Conservation (phyloP, 2,797 vertebrate genomes). For the Pipistrellus pipistrellus region DNA sequence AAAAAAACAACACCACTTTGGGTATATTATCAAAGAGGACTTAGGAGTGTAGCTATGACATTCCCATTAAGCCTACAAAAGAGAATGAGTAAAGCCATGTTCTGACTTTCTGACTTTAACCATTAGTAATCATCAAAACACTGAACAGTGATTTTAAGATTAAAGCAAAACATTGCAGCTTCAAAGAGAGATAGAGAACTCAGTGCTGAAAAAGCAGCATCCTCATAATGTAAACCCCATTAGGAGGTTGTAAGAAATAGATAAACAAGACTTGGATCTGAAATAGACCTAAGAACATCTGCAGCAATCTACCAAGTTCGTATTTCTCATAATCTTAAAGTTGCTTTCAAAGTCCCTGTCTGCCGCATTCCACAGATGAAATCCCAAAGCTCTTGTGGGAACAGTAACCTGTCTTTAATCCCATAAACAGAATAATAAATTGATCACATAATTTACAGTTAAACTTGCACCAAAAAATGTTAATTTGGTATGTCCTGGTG, state of each 20-base stretch:
- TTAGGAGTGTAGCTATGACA: conserved; percentile 55
- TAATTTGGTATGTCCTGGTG: background rate
- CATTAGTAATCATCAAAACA: conserved; percentile 73
- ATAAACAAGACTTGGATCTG: conserved; percentile 58
- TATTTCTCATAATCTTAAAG: background rate
- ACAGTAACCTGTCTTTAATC: background rate
- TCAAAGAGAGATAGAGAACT: conserved; percentile 74
- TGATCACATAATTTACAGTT: background rate
- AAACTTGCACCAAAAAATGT: background rate
- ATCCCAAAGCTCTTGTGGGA: background rate
- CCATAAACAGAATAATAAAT: background rate
- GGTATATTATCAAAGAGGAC: conserved; percentile 47
- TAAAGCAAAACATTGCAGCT: conserved; percentile 77
- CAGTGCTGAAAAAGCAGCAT: conserved; percentile 19
- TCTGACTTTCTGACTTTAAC: conserved; percentile 74
- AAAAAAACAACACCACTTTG: conserved; percentile 9
- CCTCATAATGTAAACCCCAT: conserved; percentile 6
- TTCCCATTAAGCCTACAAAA: conserved; percentile 64
- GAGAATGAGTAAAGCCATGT: conserved; percentile 40
- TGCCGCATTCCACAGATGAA: background rate
- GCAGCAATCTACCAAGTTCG: background rate
- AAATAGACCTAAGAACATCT: conserved; percentile 1
- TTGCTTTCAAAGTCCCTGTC: conserved; percentile 44
- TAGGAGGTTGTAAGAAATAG: conserved; percentile 45
- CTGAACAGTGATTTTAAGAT: conserved; percentile 74